Base-by-base conservation (phyloP, 2,888 invertebrate genomes). In the Strigamia maritima region DNA sequence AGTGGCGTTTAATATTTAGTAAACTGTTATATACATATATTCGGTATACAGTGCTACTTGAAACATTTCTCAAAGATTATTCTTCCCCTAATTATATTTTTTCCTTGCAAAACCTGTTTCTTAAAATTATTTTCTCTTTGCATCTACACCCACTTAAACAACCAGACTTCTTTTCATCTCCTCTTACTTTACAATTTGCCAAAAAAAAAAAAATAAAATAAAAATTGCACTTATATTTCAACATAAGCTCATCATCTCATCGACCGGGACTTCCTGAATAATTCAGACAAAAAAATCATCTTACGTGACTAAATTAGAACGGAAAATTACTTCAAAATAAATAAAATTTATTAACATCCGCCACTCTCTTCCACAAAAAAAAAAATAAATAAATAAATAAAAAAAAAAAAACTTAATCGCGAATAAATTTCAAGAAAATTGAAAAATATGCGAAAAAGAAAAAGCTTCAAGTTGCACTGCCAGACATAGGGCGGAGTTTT, bases 201-300 rank as follows among this genome's bases (percentile, higher is more conserved):
- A n/a, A 3, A 49, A n/a, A n/a, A n/a, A n/a, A n/a, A n/a, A n/a
- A n/a, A n/a, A n/a, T n/a, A n/a, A n/a, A n/a, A n/a, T n/a, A n/a
- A n/a, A 49, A 49, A 49, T 49, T 49, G 49, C 49, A 49, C 49
- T 49, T 49, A 49, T 49, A 49, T 49, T 49, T 49, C 49, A 49
- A 49, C 49, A 49, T 49, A 49, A 49, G 49, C 49, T 10, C 49
- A 31, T 10, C 49, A 31, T n/a, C 49, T n/a, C 49, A 49, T 49
- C 49, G 49, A 49, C 49, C 49, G 49, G 2, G 49, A 49, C 49
- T 49, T 49, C 49, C 49, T 49, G 2, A 49, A 49, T 49, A 49
- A 14, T n/a, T 14, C 49, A 49, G 12, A 49, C 16, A 49, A 49
- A n/a, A 49, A 49, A 49, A 49, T n/a, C 14, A 49, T n/a, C 14